Base-by-base conservation (phyloP, 2,113 vertebrate genomes). In the Columba livia region DNA sequence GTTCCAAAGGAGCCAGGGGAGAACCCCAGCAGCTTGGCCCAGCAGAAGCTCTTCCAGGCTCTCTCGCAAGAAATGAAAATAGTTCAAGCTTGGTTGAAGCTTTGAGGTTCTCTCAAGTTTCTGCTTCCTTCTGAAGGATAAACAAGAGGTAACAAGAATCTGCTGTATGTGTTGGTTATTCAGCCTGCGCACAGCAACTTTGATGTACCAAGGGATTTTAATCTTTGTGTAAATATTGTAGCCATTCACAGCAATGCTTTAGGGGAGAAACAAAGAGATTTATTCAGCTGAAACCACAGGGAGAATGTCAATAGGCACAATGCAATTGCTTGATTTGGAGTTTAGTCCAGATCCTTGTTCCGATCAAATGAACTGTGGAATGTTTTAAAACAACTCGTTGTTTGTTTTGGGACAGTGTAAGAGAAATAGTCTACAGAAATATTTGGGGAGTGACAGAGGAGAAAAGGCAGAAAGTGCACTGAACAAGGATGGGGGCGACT, bases 81-180 rank as follows among this genome's bases (percentile, higher is more conserved):
- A 97, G 48, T 90, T 88, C 61, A 90, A 84, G 34, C 77, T 72
- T 89, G 57, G 48, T 31, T 36, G 61, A 95, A 96, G 88, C 94
- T 97, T 95, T 97, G 96, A 96, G 96, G 93, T 61, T 95, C 92
- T 96, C 94, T 97, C 94, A 95, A 93, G 80, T 97, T 97, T 96
- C 96, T 92, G 53, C 77, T 96, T 94, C 72, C 66, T 96, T 93
- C 80, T 92, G 83, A 96, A 96, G 88, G 42, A 96, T 88, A 96
- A 96, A 97, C 94, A 96, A 84, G 79, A 88, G 25, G 73, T 84
- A 94, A 93, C 57, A 93, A 94, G 85, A 94, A 94, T 95, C 79
- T 90, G 85, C 94, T 94, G 74, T 92, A 89, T 16, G 36, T 79
- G 69, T 93, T 95, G 88, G 90, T 93, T 95, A 96, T 94, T 95